Conservation (phyloP, 2,888 invertebrate genomes). For the Amblyjoppa proteus region DNA sequence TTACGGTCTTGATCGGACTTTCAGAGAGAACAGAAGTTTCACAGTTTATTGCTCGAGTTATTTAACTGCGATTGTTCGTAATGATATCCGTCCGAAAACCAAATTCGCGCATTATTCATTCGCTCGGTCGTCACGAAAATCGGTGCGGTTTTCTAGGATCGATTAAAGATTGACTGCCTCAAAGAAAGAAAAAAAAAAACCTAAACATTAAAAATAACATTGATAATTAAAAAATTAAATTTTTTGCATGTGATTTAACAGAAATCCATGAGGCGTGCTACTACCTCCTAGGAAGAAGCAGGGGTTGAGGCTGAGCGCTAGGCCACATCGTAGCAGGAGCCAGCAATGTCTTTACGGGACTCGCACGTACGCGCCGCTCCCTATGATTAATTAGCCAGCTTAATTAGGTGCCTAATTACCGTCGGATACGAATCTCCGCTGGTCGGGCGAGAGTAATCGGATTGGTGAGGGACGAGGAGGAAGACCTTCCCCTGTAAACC, state of each 20-base stretch:
- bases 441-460: conserved; percentile 58
- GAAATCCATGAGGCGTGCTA: conserved; percentile 28
- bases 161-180: too few species aligned
- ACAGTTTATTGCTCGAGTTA: too few species aligned
- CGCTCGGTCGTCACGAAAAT: too few species aligned
- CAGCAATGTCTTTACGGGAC: conserved; percentile 45
- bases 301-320: not conserved
- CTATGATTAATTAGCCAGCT: conserved; percentile 74
- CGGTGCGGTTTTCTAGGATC: too few species aligned
- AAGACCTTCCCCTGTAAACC: not conserved
- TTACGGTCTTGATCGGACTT: too few species aligned
- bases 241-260: conserved; percentile 1
- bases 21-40: too few species aligned
- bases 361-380: conserved; percentile 38
- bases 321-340: not conserved
- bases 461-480: conserved; percentile 20
- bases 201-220: too few species aligned
- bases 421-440: conserved; percentile 73
- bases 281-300: not conserved
- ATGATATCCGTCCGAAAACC: too few species aligned
- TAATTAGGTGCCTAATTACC: conserved; percentile 77
- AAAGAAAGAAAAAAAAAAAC: too few species aligned
- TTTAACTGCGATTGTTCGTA: too few species aligned
- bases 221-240: not conserved
- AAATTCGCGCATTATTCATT: too few species aligned